Base-by-base conservation (phyloP, 1,140 invertebrate species). In the Nephila pilipes region DNA sequence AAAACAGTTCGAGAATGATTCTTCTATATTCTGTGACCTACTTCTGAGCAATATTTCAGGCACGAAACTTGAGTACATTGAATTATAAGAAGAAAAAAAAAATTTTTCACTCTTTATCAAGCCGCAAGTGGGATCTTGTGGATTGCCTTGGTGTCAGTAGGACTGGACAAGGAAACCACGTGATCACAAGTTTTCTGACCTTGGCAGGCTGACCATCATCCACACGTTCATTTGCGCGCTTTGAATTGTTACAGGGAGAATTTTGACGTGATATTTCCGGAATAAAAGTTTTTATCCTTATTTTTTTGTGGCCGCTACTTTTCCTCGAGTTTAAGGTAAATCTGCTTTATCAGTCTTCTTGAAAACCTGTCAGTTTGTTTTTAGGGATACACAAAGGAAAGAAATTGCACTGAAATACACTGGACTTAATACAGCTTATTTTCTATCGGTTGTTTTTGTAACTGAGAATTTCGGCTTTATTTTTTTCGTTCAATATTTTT, bases 91-190 rank as follows among this genome's bases (percentile, higher is more conserved):
- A 22, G 36, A 57, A 60, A 54, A 69, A 58, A 90, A 58, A 57
- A 8, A 57, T 32, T 57, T 60, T 65, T 69, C 80, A 46, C 46
- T 46, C 46, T n/a, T 80, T 32, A 79, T 90, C n/a, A 58, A 90
- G 57, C 38, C 18, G 14, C 55, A 87, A 54, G 85, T 87, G 18
- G 55, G 20, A 8, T 80, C 69, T 80, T 90, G 63, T 90, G 65
- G 88, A 79, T 90, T 90, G 46, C 88, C 88, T 90, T 90, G 88
- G 54, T 80, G 55, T 57, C 69, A 36, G 6, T 20, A 32, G 16
- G 29, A 88, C 60, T n/a, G 88, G 88, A 90, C 88, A 58, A 79
- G 88, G 88, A 90, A 90, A 79, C 69, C 88, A 90, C 88, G 88
- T 90, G 88, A 57, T 58, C 32, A 20, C 18, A 54, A 10, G 65